phyloP scores from a whole-genome alignment of 2,113 vertebrate genomes.

The Daphoenositta chrysoptera region DNA sequence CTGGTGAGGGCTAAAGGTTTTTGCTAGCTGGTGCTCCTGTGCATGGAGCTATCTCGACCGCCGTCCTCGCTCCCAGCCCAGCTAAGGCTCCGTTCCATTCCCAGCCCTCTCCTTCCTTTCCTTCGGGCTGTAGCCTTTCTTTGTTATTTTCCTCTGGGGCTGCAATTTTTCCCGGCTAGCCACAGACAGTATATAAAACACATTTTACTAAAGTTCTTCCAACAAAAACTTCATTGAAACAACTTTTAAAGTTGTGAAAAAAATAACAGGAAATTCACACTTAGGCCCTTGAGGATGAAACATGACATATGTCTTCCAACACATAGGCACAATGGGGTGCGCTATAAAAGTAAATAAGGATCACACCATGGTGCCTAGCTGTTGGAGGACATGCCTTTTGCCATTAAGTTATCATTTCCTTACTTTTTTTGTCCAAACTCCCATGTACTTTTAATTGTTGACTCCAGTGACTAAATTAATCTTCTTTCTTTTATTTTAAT shows the following conservation, averaged over 20 bases:
- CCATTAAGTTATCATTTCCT: slow-evolving; percentile 72
- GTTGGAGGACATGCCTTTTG: slow-evolving; percentile 67
- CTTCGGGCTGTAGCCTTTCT: slow-evolving; percentile 30
- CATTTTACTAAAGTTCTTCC: slow-evolving; percentile 66
- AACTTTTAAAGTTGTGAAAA: slow-evolving; percentile 65
- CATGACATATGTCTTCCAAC: slow-evolving; percentile 72
- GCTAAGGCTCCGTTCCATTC: slow-evolving; percentile 30
- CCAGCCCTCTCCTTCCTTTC: slow-evolving; percentile 50
- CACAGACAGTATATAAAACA: slow-evolving; percentile 72
- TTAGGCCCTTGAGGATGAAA: slow-evolving; percentile 70
- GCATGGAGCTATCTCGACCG: accelerated
- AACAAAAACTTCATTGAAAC: slow-evolving; percentile 74
- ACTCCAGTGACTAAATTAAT: slow-evolving; percentile 55
- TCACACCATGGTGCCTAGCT: slow-evolving; percentile 70
- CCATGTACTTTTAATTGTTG: slow-evolving; percentile 64
- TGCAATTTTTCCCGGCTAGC: slow-evolving; percentile 55
- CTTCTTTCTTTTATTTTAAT: slow-evolving; percentile 54
- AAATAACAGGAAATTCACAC: slow-evolving; percentile 73
- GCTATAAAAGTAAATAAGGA: slow-evolving; percentile 72
- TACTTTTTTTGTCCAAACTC: slow-evolving; percentile 36
- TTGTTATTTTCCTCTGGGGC: slow-evolving; percentile 65
- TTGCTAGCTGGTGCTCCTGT: not conserved
- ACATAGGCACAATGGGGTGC: slow-evolving; percentile 70
- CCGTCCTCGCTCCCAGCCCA: accelerated
- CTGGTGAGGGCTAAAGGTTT: not conserved